Evolutionary conservation across 2,113 vertebrate species (phyloP).

Genomic region (Mystacornis crossleyi): DNA sequence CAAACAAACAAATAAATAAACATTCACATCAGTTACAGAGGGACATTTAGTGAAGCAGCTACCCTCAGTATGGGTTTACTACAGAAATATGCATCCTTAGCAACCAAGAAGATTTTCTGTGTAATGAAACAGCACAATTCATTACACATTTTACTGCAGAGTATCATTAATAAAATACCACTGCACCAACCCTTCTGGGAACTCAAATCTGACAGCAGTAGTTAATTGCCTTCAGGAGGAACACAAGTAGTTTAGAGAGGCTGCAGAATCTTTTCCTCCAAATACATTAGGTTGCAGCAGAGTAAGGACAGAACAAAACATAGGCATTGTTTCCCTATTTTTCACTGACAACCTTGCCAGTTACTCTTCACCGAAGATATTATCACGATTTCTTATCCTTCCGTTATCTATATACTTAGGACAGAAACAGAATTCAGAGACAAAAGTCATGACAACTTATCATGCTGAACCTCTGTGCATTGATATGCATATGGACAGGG

Average conservation of each 20-base stretch:
- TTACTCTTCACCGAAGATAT: neutral
- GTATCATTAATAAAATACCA: conserved; percentile 63
- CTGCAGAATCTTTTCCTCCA: conserved; percentile 11
- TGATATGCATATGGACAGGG: neutral
- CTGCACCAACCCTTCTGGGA: conserved; percentile 33
- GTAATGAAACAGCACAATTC: conserved; percentile 53
- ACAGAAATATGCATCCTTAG: neutral
- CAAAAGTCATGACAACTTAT: neutral
- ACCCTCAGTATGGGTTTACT: neutral
- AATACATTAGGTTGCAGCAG: neutral
- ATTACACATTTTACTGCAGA: conserved; percentile 46
- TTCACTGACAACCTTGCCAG: neutral
- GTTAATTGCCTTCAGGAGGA: conserved; percentile 59
- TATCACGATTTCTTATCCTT: neutral
- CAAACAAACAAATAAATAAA: neutral
- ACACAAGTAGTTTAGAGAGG: neutral
- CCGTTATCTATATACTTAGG: neutral
- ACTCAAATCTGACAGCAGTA: conserved; percentile 30
- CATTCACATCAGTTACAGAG: neutral
- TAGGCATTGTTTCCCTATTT: neutral
- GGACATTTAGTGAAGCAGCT: neutral
- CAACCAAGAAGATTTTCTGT: conserved; percentile 7
- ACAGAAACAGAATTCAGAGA: neutral
- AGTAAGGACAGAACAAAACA: neutral
- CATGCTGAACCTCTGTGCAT: neutral